phyloP scores from a whole-genome alignment of 1,140 invertebrate species.

The Telenomus remus region DNA sequence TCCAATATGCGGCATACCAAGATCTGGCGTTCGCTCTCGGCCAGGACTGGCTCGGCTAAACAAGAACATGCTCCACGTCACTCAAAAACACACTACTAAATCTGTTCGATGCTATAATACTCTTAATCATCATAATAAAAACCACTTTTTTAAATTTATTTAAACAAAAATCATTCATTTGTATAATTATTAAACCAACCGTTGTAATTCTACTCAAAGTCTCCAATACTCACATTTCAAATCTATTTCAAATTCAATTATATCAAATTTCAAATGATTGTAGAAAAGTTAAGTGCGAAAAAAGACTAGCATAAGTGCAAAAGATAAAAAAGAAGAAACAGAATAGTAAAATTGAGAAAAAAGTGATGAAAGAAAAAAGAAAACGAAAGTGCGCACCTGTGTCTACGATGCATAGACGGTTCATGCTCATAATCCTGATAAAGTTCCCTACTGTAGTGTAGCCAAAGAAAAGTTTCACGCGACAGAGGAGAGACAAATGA shows the following conservation, averaged over 20 bases:
- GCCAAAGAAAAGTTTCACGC: constrained; percentile 2
- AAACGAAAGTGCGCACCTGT: constrained; percentile 67
- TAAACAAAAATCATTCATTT: not conserved
- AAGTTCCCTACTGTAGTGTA: constrained; percentile 68
- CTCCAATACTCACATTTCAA: too few species aligned
- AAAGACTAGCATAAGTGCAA: too few species aligned
- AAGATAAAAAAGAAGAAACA: not conserved
- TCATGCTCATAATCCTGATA: constrained; percentile 69
- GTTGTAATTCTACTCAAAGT: too few species aligned
- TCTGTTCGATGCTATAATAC: constrained; percentile 17
- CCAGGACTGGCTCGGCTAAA: constrained; percentile 88
- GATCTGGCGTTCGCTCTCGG: constrained; percentile 85
- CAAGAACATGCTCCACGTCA: constrained; percentile 79
- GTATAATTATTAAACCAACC: not conserved
- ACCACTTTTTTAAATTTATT: too few species aligned
- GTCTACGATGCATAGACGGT: constrained; percentile 64
- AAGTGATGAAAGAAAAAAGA: too few species aligned
- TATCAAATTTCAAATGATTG: too few species aligned
- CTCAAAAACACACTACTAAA: constrained; percentile 71
- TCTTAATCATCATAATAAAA: constrained; percentile 66
- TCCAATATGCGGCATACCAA: constrained; percentile 88
- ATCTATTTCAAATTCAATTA: too few species aligned
- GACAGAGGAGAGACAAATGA: not conserved
- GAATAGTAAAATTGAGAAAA: not conserved
- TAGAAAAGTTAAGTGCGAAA: too few species aligned